Evolutionary conservation across 2,888 invertebrate genomes (phyloP).

Genomic region (Nemoura dubitans): DNA sequence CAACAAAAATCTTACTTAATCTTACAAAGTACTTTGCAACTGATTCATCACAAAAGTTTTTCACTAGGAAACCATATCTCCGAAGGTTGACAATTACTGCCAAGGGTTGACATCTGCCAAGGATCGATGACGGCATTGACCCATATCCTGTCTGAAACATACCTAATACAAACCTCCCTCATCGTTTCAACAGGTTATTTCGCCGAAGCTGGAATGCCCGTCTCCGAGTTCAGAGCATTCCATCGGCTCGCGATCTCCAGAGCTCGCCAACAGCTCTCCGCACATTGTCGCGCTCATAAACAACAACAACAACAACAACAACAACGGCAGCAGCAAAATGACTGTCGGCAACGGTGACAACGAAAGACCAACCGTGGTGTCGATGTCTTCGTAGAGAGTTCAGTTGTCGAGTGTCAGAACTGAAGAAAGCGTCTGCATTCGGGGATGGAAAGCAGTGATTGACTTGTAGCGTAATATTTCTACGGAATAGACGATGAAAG

Average conservation of each 20-base stretch:
- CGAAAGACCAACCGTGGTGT: constrained; percentile 60
- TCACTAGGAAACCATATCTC: too few species aligned
- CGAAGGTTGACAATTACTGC: too few species aligned
- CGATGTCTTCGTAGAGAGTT: constrained; percentile 55
- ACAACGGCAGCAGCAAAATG: constrained; percentile 43
- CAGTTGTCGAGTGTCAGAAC: neutral
- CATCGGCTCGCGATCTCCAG: constrained; percentile 23
- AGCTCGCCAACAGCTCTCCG: constrained; percentile 56
- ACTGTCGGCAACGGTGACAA: constrained; percentile 40
- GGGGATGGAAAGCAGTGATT: neutral
- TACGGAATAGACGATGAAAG: neutral
- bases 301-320: constrained; percentile 44
- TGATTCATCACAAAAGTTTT: too few species aligned
- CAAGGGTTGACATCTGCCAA: too few species aligned
- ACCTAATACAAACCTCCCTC: neutral
- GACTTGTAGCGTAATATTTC: neutral
- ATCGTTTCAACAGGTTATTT: constrained; percentile 44
- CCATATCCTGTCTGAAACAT: too few species aligned
- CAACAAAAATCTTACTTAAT: too few species aligned
- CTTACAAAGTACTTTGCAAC: too few species aligned
- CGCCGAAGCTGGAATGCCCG: constrained; percentile 59
- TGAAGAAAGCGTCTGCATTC: too few species aligned
- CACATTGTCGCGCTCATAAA: constrained; percentile 56
- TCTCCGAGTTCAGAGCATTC: constrained; percentile 54
- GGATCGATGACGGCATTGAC: too few species aligned